Conservation (phyloP, 2,113 vertebrate genomes). For the Ifrita kowaldi region DNA sequence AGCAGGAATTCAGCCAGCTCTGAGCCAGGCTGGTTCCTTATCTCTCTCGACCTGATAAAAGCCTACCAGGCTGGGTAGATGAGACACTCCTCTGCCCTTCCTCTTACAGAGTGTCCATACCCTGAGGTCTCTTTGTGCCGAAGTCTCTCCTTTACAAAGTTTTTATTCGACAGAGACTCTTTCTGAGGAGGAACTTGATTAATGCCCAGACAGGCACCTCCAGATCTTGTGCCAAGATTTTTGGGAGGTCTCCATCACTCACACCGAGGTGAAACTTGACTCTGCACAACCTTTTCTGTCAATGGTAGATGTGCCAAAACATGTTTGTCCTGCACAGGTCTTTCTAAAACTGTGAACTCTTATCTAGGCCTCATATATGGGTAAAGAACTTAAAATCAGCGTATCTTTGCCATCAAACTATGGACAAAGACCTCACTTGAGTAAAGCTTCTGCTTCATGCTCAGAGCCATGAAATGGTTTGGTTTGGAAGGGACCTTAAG, state of each 20-base stretch:
- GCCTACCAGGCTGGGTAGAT: not conserved
- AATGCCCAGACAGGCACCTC: not conserved
- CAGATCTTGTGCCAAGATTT: not conserved
- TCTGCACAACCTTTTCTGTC: not conserved
- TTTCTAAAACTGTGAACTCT: not conserved
- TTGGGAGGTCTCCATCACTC: not conserved
- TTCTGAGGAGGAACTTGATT: not conserved
- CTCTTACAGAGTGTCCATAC: not conserved
- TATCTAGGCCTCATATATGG: not conserved
- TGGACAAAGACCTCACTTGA: not conserved
- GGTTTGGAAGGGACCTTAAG: not conserved
- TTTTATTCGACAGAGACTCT: not conserved
- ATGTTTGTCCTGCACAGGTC: not conserved
- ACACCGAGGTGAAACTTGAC: not conserved
- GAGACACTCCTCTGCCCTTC: not conserved
- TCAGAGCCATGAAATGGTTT: not conserved
- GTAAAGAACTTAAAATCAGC: not conserved
- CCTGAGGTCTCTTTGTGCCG: not conserved
- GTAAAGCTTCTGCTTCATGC: not conserved
- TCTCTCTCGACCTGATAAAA: not conserved
- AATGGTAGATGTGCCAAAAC: not conserved
- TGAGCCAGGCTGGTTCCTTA: not conserved
- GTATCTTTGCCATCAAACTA: not conserved
- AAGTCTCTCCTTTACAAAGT: not conserved
- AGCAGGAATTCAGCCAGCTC: not conserved